phyloP scores from a whole-genome alignment of 2,888 invertebrate genomes.

The Plutella xylostella region DNA sequence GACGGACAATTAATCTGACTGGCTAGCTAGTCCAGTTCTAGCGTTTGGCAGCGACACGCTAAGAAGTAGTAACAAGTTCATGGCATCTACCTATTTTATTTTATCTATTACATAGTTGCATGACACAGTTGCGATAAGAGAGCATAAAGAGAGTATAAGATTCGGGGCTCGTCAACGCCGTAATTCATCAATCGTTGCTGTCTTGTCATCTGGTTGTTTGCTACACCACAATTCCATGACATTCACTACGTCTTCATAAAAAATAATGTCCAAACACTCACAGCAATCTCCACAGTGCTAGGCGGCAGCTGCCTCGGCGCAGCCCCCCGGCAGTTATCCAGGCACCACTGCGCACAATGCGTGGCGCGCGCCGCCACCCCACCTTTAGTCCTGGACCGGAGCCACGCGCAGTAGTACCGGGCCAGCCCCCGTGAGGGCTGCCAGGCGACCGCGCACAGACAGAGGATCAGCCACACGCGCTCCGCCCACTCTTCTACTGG shows the following conservation, averaged over 20 bases:
- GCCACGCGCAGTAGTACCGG: slow-evolving; percentile 39
- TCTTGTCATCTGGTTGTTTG: too few species aligned
- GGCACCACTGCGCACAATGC: slow-evolving; percentile 95
- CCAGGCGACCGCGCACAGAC: slow-evolving; percentile 91
- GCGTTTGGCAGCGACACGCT: too few species aligned
- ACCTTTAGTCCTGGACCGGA: not conserved
- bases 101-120: too few species aligned
- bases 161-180: too few species aligned
- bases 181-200: too few species aligned
- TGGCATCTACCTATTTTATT: too few species aligned
- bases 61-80: too few species aligned
- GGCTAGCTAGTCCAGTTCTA: too few species aligned
- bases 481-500: slow-evolving; percentile 87
- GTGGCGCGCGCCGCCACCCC: slow-evolving; percentile 37
- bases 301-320: slow-evolving; percentile 88
- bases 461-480: slow-evolving; percentile 89
- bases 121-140: too few species aligned
- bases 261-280: slow-evolving; percentile 70
- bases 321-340: slow-evolving; percentile 91
- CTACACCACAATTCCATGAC: too few species aligned
- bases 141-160: too few species aligned
- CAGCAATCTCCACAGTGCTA: slow-evolving; percentile 92
- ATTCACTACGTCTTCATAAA: not conserved
- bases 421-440: slow-evolving; percentile 87
- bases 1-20: too few species aligned